phyloP scores from a whole-genome alignment of 2,113 vertebrate species.

The Carassius carassius region DNA sequence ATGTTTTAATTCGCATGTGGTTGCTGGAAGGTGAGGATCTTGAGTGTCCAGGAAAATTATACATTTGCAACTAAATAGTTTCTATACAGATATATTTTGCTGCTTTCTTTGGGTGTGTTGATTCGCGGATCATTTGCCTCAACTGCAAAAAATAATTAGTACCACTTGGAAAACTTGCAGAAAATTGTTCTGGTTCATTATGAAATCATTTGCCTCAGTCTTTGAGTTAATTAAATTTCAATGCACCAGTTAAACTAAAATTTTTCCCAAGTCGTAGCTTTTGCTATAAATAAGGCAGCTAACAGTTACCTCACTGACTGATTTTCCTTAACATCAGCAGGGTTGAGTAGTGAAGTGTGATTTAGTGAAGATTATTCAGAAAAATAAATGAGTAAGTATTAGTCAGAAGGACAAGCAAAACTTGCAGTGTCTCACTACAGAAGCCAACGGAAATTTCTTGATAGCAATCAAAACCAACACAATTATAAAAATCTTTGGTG shows the following conservation, averaged over 20 bases:
- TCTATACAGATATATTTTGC: neutral
- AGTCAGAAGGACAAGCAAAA: neutral
- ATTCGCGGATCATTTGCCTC: neutral
- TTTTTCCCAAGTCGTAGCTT: neutral
- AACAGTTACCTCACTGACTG: neutral
- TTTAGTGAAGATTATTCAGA: neutral
- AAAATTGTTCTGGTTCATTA: slow-evolving; percentile 12
- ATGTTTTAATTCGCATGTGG: neutral
- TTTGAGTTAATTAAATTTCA: slow-evolving; percentile 24
- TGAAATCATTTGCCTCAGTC: neutral
- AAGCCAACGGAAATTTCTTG: neutral
- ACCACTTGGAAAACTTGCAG: neutral
- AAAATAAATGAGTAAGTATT: neutral
- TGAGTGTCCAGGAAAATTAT: neutral
- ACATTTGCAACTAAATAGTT: slow-evolving; percentile 4
- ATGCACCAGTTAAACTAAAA: neutral
- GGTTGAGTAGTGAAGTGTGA: neutral
- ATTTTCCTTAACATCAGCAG: slow-evolving; percentile 10
- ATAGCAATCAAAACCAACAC: slow-evolving; percentile 14
- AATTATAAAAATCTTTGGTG: neutral
- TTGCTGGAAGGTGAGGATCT: neutral
- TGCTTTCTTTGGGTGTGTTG: neutral
- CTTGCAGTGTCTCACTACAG: neutral
- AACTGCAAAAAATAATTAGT: slow-evolving; percentile 11
- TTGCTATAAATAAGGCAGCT: slow-evolving; percentile 20